phyloP scores from a whole-genome alignment of 2,113 vertebrate species.

The Capreolus pygargus region DNA sequence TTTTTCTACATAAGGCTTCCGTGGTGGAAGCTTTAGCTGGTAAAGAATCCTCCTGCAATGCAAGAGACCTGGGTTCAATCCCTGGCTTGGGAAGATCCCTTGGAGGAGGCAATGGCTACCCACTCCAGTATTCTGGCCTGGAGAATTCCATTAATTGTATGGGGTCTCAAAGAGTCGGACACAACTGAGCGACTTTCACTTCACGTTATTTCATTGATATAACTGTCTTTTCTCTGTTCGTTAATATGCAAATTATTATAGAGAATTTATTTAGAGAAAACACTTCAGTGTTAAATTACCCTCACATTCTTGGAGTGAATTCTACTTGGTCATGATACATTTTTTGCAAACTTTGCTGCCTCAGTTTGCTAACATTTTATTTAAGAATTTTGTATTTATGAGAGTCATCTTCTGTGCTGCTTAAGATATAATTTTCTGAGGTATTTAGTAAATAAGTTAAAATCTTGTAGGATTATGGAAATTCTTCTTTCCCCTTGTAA shows the following conservation, averaged over 20 bases:
- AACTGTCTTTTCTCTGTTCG: background rate
- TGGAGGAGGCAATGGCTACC: background rate
- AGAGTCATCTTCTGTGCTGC: background rate
- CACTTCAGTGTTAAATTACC: background rate
- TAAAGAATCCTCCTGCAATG: background rate
- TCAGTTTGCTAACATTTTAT: background rate
- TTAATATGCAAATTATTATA: background rate
- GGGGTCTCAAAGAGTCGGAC: background rate
- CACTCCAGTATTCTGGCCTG: background rate
- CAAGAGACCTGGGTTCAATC: background rate
- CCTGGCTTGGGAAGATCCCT: background rate
- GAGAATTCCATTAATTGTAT: background rate
- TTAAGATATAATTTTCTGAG: conserved; percentile 15
- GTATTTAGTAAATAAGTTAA: background rate
- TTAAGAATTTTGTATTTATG: background rate
- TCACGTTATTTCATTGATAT: background rate
- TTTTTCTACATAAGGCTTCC: background rate
- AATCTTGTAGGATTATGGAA: background rate
- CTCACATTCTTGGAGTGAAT: background rate
- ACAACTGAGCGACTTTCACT: background rate
- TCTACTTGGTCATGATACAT: background rate
- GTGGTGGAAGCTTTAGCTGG: background rate
- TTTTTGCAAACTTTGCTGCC: background rate
- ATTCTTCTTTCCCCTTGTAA: background rate
- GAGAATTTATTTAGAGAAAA: conserved; percentile 16